A percentile compares a stretch with the other conserved stretches of the same genome.
phyloP scores from a whole-genome alignment of 1,140 invertebrate species.

The Parasteatoda tepidariorum region DNA sequence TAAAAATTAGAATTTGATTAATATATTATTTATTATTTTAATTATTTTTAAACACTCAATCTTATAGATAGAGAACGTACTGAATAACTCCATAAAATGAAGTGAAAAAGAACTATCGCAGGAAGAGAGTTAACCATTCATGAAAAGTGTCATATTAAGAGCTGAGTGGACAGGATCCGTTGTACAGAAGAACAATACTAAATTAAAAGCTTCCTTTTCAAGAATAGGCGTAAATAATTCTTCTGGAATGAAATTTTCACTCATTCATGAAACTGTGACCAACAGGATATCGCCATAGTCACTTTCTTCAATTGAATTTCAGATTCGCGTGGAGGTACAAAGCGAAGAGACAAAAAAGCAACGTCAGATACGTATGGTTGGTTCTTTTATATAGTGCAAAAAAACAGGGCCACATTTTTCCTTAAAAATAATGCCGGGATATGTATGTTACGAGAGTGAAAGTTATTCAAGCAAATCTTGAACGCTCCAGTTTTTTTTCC shows the following conservation, averaged over 20 bases:
- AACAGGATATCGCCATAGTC: constrained; percentile 31
- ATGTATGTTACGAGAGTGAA: neutral
- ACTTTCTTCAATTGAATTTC: neutral
- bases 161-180: too few species aligned
- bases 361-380: constrained; percentile 32
- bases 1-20: too few species aligned
- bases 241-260: neutral
- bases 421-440: neutral
- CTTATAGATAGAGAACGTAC: too few species aligned
- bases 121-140: too few species aligned
- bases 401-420: neutral
- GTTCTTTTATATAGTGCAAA: neutral
- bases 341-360: neutral
- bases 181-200: too few species aligned
- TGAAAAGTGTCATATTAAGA: too few species aligned
- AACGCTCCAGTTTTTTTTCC: neutral
- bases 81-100: too few species aligned
- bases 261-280: constrained; percentile 37
- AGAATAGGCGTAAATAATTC: neutral
- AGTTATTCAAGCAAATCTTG: neutral
- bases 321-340: neutral
- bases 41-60: too few species aligned
- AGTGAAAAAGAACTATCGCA: too few species aligned
- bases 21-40: too few species aligned
- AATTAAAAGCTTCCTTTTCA: too few species aligned